Conservation (phyloP, 2,888 invertebrate genomes). For the Pammene fasciana region DNA sequence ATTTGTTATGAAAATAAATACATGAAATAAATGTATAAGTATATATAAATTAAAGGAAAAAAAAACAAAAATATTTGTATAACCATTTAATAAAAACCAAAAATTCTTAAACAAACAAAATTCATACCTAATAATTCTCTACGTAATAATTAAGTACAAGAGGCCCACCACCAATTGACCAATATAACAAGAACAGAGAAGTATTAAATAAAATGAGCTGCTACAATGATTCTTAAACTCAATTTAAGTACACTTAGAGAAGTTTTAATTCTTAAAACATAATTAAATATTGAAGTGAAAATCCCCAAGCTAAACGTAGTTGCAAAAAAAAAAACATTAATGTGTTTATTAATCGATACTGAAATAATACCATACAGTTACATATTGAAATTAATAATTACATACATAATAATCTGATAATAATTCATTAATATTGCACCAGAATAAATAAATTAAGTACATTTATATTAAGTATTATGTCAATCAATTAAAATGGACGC, state of each 20-base stretch:
- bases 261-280: constrained; percentile 21
- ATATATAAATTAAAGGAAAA: constrained; percentile 44
- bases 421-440: constrained; percentile 31
- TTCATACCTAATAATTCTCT: constrained; percentile 57
- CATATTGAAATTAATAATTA: constrained; percentile 5
- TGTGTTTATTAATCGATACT: not conserved
- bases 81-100: constrained; percentile 79
- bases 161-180: constrained; percentile 38
- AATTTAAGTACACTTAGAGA: constrained; percentile 34
- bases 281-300: constrained; percentile 4
- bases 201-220: constrained; percentile 21
- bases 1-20: not conserved
- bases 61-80: constrained; percentile 62
- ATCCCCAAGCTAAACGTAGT: not conserved
- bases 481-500: constrained; percentile 36
- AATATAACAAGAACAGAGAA: constrained; percentile 31
- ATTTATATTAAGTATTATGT: constrained; percentile 20
- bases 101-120: constrained; percentile 55
- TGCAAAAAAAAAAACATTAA: constrained; percentile 17
- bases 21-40: not conserved
- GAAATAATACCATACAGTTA: constrained; percentile 8
- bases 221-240: constrained; percentile 21
- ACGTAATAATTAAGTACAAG: constrained; percentile 52
- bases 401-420: constrained; percentile 1
- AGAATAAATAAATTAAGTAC: constrained; percentile 28